phyloP scores from a whole-genome alignment of 2,113 vertebrate species.

The Eudyptes chrysolophus region DNA sequence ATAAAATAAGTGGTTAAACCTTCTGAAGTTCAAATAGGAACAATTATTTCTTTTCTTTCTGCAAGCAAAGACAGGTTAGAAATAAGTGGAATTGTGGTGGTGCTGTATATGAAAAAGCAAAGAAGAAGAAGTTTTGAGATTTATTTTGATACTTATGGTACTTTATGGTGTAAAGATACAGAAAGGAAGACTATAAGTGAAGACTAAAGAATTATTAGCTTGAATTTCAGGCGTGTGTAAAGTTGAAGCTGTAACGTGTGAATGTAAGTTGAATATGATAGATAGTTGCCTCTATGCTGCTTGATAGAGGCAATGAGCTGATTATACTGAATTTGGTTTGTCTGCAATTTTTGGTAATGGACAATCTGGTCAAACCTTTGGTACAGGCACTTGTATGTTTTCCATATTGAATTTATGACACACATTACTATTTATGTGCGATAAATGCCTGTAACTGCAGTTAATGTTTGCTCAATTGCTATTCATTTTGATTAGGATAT shows the following conservation, averaged over 20 bases:
- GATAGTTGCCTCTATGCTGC: not conserved
- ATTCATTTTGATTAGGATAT: not conserved
- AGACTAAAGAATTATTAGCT: not conserved
- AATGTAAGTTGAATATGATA: not conserved
- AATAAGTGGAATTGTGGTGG: not conserved
- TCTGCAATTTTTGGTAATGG: not conserved
- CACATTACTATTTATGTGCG: not conserved
- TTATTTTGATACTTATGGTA: not conserved
- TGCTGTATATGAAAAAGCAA: not conserved
- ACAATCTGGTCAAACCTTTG: not conserved
- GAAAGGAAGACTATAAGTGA: not conserved
- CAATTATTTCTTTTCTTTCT: not conserved
- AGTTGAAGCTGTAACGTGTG: not conserved
- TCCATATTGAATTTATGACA: not conserved
- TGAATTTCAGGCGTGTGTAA: not conserved
- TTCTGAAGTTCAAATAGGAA: not conserved
- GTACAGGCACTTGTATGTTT: not conserved
- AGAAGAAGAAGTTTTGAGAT: not conserved
- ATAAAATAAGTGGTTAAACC: not conserved
- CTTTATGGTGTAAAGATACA: not conserved
- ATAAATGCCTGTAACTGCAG: not conserved
- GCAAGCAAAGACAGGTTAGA: not conserved
- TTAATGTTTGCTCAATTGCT: not conserved
- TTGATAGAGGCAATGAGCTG: not conserved
- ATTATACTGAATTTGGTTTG: not conserved